Evolutionary conservation across 1,140 invertebrate genomes (phyloP).

Genomic region (Caerostris darwini): DNA sequence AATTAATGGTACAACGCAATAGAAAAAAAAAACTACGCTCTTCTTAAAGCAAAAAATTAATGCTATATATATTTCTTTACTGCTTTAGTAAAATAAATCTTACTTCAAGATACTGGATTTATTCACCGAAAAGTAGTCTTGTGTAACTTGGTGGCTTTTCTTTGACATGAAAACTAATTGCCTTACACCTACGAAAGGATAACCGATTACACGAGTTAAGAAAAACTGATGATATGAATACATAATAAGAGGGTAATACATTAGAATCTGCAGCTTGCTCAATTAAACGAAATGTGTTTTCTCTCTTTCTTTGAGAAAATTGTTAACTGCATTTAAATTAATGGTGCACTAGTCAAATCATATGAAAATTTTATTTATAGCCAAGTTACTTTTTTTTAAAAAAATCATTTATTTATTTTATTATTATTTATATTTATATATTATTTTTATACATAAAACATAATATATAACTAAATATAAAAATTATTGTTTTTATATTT

Average conservation of each 20-base stretch:
- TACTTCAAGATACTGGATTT: neutral
- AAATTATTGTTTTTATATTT: no score
- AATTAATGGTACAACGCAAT: neutral
- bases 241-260: neutral
- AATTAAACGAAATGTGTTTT: no score
- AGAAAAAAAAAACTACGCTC: neutral
- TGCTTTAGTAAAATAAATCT: neutral
- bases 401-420: no score
- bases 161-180: neutral
- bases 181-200: neutral
- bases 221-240: neutral
- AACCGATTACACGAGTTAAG: neutral
- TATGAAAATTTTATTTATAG: no score
- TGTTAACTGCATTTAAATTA: no score
- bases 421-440: no score
- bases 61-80: constrained; percentile 1
- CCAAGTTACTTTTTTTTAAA: no score
- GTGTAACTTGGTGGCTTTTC: neutral
- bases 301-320: no score
- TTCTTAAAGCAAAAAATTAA: neutral
- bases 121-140: neutral
- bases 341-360: no score
- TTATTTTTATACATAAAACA: no score
- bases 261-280: no score
- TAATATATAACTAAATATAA: no score